Percentiles rank a stretch among this genome's conserved stretches.
Conservation (phyloP, 1,140 invertebrate genomes). For the Leguminivora glycinivorella region DNA sequence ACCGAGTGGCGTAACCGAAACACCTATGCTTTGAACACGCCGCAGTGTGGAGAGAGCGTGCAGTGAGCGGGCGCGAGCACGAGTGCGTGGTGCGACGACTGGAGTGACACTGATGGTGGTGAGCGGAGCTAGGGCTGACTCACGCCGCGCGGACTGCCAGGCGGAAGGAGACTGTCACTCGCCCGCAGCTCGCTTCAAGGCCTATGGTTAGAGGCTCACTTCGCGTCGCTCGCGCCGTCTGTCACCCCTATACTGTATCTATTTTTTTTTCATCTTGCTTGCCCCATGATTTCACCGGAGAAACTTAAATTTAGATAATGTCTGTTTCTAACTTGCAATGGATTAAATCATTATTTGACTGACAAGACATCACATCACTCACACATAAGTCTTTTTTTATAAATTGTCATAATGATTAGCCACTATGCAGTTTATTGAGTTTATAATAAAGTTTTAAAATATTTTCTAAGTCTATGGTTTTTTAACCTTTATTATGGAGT, state of each 20-base stretch:
- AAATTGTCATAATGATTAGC: too few species aligned
- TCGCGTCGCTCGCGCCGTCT: conserved; percentile 38
- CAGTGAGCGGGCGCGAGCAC: conserved; percentile 42
- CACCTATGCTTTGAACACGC: conserved; percentile 61
- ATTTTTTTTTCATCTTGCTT: neutral
- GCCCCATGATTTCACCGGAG: neutral
- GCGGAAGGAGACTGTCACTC: conserved; percentile 25
- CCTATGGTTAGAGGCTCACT: conserved; percentile 35
- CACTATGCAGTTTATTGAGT: too few species aligned
- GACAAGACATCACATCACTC: too few species aligned
- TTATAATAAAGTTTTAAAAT: too few species aligned
- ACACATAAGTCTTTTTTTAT: too few species aligned
- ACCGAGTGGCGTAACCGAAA: conserved; percentile 72
- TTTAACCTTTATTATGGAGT: too few species aligned
- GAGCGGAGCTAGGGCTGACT: conserved; percentile 34
- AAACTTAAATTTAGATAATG: neutral
- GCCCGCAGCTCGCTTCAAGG: conserved; percentile 53
- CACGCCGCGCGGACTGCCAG: conserved; percentile 44
- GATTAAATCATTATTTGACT: too few species aligned
- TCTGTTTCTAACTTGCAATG: too few species aligned
- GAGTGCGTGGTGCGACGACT: conserved; percentile 46
- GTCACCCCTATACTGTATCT: neutral
- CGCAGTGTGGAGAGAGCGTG: conserved; percentile 56
- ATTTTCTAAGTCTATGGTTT: too few species aligned
- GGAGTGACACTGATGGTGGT: conserved; percentile 51